These are phyloP conservation scores for Poeciliopsis paucimaculata DNA, from an alignment of 2,797 vertebrate genomes.

Conservation along the genomic window DNA sequence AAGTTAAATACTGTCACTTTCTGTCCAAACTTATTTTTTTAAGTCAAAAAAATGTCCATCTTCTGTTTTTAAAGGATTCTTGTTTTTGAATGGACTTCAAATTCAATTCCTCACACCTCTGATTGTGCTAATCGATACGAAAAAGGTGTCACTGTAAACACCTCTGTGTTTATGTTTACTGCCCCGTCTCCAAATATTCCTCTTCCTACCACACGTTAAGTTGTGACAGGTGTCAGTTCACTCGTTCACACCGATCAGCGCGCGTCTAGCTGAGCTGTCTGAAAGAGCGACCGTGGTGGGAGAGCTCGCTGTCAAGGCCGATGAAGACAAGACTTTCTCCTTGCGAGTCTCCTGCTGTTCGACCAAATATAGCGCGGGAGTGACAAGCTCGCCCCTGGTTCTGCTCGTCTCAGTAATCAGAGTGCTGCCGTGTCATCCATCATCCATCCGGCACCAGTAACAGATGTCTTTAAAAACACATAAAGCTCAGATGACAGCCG, in stretches of 20 bases:
- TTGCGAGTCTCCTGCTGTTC: constrained; percentile 69
- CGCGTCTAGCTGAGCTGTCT: constrained; percentile 45
- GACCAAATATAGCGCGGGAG: constrained; percentile 75
- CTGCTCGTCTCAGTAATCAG: constrained; percentile 58
- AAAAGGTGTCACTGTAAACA: constrained; percentile 45
- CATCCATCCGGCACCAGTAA: constrained; percentile 41
- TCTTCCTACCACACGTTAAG: constrained; percentile 18
- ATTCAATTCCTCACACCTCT: constrained; percentile 25
- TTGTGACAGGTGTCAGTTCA: constrained; percentile 43
- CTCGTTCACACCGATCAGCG: constrained; percentile 56
- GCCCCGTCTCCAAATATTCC: constrained; percentile 15
- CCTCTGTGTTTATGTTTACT: constrained; percentile 50
- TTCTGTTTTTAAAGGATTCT: constrained; percentile 46
- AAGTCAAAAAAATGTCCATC: too few species aligned
- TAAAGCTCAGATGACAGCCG: constrained; percentile 39
- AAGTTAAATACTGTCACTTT: background rate
- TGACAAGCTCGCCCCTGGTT: constrained; percentile 67
- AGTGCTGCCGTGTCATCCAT: constrained; percentile 59
- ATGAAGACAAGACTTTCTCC: constrained; percentile 69
- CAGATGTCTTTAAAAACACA: constrained; percentile 47
- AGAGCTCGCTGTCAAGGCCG: constrained; percentile 70
- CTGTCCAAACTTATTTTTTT: background rate
- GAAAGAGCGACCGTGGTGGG: constrained; percentile 50
- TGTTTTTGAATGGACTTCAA: constrained; percentile 31
- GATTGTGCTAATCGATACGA: constrained; percentile 22